Percentiles rank a stretch among this genome's conserved stretches.
phyloP scores from a whole-genome alignment of 1,140 invertebrate genomes.

The Psilanteris sp. region DNA sequence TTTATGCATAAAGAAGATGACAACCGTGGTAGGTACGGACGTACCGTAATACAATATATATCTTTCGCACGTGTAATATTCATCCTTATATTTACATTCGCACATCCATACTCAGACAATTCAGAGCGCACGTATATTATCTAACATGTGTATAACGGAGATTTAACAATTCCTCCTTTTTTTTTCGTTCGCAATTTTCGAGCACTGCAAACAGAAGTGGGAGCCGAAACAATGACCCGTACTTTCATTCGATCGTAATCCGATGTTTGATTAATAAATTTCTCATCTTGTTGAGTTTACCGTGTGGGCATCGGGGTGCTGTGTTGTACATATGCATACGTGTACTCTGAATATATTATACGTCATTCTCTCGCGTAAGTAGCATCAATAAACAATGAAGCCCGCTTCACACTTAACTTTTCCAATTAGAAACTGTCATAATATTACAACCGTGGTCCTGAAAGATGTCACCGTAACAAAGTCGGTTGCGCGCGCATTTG shows the following conservation, averaged over 20 bases:
- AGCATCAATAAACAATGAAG: conserved; percentile 73
- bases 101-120: conserved; percentile 39
- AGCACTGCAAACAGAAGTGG: conserved; percentile 20
- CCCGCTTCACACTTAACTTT: conserved; percentile 72
- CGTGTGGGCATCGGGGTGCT: conserved; percentile 14
- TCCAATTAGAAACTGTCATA: conserved; percentile 58
- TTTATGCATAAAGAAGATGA: conserved; percentile 80
- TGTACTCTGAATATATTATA: conserved; percentile 46
- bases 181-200: neutral
- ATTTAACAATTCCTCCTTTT: conserved; percentile 6
- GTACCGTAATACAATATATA: conserved; percentile 72
- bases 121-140: conserved; percentile 33
- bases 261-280: conserved; percentile 39
- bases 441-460: conserved; percentile 29
- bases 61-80: conserved; percentile 59
- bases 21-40: conserved; percentile 78
- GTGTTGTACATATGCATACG: conserved; percentile 24
- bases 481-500: neutral
- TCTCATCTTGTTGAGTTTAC: conserved; percentile 16
- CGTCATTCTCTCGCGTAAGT: conserved; percentile 50
- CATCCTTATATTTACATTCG: conserved; percentile 62
- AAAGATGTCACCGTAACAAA: conserved; percentile 52
- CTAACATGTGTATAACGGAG: conserved; percentile 11
- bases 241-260: conserved; percentile 22
- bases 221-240: neutral